Evolutionary conservation across 2,888 invertebrate species (phyloP).

Genomic region (Scaptomyza flava): DNA sequence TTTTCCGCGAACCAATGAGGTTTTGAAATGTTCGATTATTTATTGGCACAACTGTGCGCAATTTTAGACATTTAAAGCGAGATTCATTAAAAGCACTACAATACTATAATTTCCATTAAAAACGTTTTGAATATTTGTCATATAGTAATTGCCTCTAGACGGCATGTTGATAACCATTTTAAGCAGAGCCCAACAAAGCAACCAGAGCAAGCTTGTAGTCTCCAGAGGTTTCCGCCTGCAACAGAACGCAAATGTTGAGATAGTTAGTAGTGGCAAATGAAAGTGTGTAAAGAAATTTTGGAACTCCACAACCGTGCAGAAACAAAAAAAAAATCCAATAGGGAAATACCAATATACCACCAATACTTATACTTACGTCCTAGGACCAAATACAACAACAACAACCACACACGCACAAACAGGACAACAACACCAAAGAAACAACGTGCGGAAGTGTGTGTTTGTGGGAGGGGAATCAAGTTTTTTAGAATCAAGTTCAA

Average conservation of each 20-base stretch:
- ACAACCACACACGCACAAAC: neutral
- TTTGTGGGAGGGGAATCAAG: slow-evolving; percentile 3
- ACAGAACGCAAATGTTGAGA: slow-evolving; percentile 23
- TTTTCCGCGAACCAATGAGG: neutral
- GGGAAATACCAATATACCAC: neutral
- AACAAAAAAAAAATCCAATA: slow-evolving; percentile 19
- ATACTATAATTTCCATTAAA: slow-evolving; percentile 23
- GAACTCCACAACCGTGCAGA: slow-evolving; percentile 29
- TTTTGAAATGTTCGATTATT: slow-evolving; percentile 26
- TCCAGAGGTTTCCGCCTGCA: slow-evolving; percentile 86
- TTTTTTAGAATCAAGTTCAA: slow-evolving; percentile 2
- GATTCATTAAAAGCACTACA: slow-evolving; percentile 22
- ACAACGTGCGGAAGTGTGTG: slow-evolving; percentile 6
- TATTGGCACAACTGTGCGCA: slow-evolving; percentile 53
- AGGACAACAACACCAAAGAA: slow-evolving; percentile 19
- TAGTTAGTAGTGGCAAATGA: neutral
- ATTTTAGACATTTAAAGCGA: slow-evolving; percentile 54
- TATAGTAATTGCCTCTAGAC: neutral
- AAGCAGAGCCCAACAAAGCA: slow-evolving; percentile 83
- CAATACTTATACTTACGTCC: slow-evolving; percentile 67
- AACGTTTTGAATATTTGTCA: slow-evolving; percentile 2
- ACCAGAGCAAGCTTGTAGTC: slow-evolving; percentile 86
- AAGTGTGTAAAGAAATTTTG: slow-evolving; percentile 18
- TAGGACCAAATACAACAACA: slow-evolving; percentile 49
- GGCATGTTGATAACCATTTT: slow-evolving; percentile 33